Conservation (phyloP, 2,888 invertebrate species). For the Ophraella communa region DNA sequence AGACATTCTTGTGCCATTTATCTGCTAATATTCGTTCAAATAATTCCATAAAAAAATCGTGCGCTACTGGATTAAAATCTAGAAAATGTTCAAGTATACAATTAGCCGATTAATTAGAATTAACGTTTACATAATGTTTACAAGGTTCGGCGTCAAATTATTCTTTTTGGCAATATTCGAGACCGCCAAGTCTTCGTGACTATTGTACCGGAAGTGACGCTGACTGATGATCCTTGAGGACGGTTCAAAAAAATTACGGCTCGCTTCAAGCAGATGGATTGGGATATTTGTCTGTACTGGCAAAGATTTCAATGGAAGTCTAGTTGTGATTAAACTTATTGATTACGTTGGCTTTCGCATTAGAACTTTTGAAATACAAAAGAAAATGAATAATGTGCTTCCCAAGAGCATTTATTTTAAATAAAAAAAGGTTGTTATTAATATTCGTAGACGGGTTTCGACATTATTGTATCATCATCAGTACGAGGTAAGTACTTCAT, state of each 20-base stretch:
- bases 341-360: too few relatives aligned
- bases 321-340: constrained; percentile 51
- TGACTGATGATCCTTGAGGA: constrained; percentile 58
- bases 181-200: constrained; percentile 50
- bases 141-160: constrained; percentile 42
- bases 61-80: constrained; percentile 37
- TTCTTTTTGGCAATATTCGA: constrained; percentile 51
- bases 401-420: too few relatives aligned
- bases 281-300: constrained; percentile 48
- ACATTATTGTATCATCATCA: too few relatives aligned
- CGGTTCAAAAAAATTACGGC: constrained; percentile 57
- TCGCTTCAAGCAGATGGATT: constrained; percentile 58
- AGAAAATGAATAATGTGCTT: too few relatives aligned
- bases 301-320: constrained; percentile 32
- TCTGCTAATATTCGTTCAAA: too few relatives aligned
- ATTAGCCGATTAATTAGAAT: constrained; percentile 58
- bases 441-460: too few relatives aligned
- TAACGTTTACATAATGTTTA: constrained; percentile 51
- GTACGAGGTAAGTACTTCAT: too few relatives aligned
- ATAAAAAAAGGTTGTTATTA: too few relatives aligned
- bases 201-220: constrained; percentile 60
- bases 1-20: too few relatives aligned
- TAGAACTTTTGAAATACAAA: too few relatives aligned
- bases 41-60: not conserved
- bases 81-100: constrained; percentile 54